Evolutionary conservation across 2,888 invertebrate species (phyloP).

Genomic region (Cenopis cana): DNA sequence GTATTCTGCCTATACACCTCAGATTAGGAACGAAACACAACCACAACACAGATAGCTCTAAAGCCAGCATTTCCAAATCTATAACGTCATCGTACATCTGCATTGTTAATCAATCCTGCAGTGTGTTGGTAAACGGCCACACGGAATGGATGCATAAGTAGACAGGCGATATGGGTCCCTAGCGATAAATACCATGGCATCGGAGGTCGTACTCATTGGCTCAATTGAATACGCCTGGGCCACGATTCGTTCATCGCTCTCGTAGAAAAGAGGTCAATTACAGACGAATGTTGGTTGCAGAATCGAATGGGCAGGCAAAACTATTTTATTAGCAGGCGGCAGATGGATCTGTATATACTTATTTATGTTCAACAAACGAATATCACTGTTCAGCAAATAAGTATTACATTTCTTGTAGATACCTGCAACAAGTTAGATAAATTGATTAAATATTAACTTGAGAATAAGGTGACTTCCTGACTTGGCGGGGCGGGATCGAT

Average conservation of each 20-base stretch:
- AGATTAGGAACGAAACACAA: not conserved
- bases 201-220: slow-evolving; percentile 76
- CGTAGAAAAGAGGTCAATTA: slow-evolving; percentile 42
- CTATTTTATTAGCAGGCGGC: slow-evolving; percentile 7
- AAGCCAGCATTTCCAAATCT: slow-evolving; percentile 8
- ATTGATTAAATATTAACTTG: too few relatives aligned
- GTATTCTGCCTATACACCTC: too few relatives aligned
- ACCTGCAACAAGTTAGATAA: too few relatives aligned
- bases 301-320: slow-evolving; percentile 3
- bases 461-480: too few relatives aligned
- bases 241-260: slow-evolving; percentile 58
- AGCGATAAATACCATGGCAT: slow-evolving; percentile 45
- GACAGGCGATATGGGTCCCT: slow-evolving; percentile 38
- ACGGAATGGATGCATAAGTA: slow-evolving; percentile 39
- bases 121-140: not conserved
- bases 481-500: too few relatives aligned
- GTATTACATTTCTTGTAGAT: too few relatives aligned
- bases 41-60: slow-evolving; percentile 1
- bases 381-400: too few relatives aligned
- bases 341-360: too few relatives aligned
- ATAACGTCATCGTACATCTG: slow-evolving; percentile 25
- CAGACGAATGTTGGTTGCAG: slow-evolving; percentile 23
- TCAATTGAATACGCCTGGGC: slow-evolving; percentile 68
- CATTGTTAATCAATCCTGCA: slow-evolving; percentile 35
- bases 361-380: too few relatives aligned